Percentiles rank a stretch among this genome's conserved stretches.
Evolutionary conservation across 1,140 invertebrate genomes (phyloP).

Genomic region (Brachionus angularis): DNA sequence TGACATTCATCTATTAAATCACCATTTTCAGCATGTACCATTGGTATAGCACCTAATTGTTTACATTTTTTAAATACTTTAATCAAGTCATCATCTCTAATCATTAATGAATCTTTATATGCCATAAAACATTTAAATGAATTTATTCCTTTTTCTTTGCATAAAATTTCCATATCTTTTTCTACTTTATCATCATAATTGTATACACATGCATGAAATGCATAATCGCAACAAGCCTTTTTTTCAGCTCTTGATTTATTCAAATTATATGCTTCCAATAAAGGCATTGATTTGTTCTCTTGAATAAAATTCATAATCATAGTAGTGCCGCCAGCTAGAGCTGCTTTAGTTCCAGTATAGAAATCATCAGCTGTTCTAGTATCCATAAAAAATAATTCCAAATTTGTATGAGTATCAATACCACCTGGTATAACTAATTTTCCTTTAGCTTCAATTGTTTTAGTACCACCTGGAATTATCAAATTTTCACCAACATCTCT

Average conservation of each 20-base stretch:
- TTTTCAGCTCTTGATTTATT: constrained; percentile 84
- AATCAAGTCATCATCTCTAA: constrained; percentile 82
- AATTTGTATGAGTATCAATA: constrained; percentile 81
- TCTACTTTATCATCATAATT: constrained; percentile 70
- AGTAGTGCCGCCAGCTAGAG: constrained; percentile 82
- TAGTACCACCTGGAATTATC: constrained; percentile 73
- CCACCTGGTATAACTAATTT: constrained; percentile 77
- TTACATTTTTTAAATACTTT: constrained; percentile 75
- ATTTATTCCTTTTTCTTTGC: constrained; percentile 69
- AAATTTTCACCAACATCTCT: constrained; percentile 72
- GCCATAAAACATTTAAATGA: constrained; percentile 96
- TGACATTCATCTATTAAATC: constrained; percentile 75
- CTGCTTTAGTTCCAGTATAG: constrained; percentile 80
- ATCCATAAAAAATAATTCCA: constrained; percentile 80
- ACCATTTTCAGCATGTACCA: constrained; percentile 97
- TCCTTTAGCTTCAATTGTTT: constrained; percentile 73
- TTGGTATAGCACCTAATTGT: constrained; percentile 69
- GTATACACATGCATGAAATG: constrained; percentile 81
- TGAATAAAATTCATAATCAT: constrained; percentile 68
- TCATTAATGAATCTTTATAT: constrained; percentile 80
- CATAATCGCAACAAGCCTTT: constrained; percentile 97
- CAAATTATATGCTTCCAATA: constrained; percentile 83
- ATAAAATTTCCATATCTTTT: constrained; percentile 65
- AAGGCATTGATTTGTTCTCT: constrained; percentile 44
- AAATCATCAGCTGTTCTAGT: constrained; percentile 78